Percentiles rank a stretch among this genome's conserved stretches.
These are phyloP conservation scores for Gorsachius magnificus DNA, from an alignment of 2,797 vertebrate species.

Conservation along the genomic window DNA sequence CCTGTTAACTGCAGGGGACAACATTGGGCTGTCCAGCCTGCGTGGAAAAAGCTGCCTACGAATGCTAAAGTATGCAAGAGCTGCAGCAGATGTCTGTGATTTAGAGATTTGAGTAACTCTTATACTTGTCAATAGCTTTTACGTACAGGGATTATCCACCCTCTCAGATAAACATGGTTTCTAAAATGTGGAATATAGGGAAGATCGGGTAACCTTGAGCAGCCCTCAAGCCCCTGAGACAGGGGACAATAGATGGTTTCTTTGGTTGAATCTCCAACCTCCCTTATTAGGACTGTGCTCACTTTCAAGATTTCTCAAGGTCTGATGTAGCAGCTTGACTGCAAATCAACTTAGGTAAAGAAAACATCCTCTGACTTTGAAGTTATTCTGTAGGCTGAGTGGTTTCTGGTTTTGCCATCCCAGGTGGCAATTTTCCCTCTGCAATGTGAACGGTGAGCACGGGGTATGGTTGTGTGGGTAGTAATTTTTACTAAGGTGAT, in stretches of 20 bases:
- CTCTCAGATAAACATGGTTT: neutral
- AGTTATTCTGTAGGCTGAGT: fast-evolving
- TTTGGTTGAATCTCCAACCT: neutral
- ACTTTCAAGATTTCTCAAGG: neutral
- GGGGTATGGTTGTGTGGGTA: neutral
- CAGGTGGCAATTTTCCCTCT: neutral
- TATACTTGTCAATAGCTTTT: neutral
- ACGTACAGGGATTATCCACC: neutral
- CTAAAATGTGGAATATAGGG: neutral
- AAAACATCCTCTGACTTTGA: neutral
- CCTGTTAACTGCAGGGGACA: neutral
- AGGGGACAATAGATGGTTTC: neutral
- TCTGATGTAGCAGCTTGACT: neutral
- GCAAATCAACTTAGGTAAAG: neutral
- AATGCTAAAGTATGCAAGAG: neutral
- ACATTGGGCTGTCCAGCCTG: neutral
- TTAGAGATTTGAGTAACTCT: neutral
- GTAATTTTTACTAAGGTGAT: neutral
- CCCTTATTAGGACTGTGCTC: neutral
- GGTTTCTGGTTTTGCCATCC: neutral
- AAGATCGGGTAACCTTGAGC: neutral
- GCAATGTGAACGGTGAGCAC: fast-evolving
- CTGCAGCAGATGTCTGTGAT: neutral
- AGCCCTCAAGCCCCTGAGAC: neutral
- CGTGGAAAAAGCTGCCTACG: neutral